Evolutionary conservation across 2,888 invertebrate genomes (phyloP).

Genomic region (Polylopha cassiicola): DNA sequence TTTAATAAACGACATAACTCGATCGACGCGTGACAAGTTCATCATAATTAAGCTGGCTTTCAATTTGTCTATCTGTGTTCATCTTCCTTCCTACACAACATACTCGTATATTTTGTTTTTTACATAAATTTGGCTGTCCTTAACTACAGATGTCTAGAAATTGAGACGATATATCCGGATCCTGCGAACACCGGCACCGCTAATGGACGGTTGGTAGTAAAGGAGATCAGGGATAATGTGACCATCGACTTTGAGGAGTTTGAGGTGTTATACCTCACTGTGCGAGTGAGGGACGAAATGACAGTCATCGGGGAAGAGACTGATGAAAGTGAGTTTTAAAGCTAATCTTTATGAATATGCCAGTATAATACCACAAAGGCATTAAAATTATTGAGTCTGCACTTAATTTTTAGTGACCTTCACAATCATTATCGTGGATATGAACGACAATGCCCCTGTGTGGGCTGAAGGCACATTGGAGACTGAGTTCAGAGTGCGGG

Average conservation of each 20-base stretch:
- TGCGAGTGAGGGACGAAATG: conserved; percentile 69
- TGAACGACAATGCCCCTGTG: conserved; percentile 80
- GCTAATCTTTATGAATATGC: background rate
- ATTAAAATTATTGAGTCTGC: no score
- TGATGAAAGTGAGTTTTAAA: conserved; percentile 64
- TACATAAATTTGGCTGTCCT: background rate
- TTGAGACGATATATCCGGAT: conserved; percentile 53
- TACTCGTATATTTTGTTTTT: background rate
- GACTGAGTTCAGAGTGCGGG: conserved; percentile 66
- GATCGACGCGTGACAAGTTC: no score
- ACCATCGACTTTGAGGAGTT: conserved; percentile 79
- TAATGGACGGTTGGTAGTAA: conserved; percentile 51
- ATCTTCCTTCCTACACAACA: background rate
- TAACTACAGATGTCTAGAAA: conserved; percentile 62
- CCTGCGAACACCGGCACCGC: conserved; percentile 43
- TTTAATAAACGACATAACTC: no score
- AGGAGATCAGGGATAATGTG: conserved; percentile 50
- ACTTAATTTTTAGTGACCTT: conserved; percentile 78
- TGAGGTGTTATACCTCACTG: conserved; percentile 74
- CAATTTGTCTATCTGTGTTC: no score
- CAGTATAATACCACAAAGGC: no score
- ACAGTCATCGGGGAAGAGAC: conserved; percentile 65
- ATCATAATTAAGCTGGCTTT: no score
- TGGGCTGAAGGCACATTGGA: conserved; percentile 66
- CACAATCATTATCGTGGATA: conserved; percentile 77